Evolutionary conservation across 1,140 invertebrate species (phyloP).

Genomic region (Camponotus floridanus): DNA sequence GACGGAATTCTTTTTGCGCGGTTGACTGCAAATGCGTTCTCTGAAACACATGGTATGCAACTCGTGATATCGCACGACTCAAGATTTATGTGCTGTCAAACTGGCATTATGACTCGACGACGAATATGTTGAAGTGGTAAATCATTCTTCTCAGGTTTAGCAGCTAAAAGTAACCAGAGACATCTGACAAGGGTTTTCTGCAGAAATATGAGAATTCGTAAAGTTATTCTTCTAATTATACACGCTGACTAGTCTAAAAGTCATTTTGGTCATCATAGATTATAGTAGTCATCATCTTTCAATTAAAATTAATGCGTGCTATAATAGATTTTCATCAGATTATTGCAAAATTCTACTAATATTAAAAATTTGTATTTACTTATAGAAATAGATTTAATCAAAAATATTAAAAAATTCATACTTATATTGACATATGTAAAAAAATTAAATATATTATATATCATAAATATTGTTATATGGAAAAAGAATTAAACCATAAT

Average conservation of each 20-base stretch:
- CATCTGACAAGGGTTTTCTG: conserved; percentile 74
- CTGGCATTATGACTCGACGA: conserved; percentile 27
- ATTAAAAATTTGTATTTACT: too few relatives aligned
- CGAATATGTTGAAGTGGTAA: conserved; percentile 64
- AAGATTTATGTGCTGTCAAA: conserved; percentile 68
- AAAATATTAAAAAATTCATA: background rate
- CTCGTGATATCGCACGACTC: conserved; percentile 21
- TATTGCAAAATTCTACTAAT: too few relatives aligned
- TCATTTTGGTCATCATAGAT: background rate
- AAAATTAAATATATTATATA: background rate
- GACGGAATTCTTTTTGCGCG: conserved; percentile 68
- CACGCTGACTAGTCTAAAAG: conserved; percentile 24
- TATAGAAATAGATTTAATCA: background rate
- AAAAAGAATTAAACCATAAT: background rate
- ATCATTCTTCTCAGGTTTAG: conserved; percentile 64
- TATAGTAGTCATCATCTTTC: background rate
- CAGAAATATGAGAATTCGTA: conserved; percentile 67
- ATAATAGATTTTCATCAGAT: background rate
- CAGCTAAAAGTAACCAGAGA: conserved; percentile 78
- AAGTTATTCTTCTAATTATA: conserved; percentile 74
- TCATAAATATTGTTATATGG: background rate
- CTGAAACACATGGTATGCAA: conserved; percentile 71
- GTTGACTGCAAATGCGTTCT: conserved; percentile 68
- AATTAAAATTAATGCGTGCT: background rate
- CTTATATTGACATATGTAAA: background rate